Evolutionary conservation across 2,888 invertebrate genomes (phyloP), one percentile per base, ranked within the genome.

Genomic region (Napeogenes sylphis): DNA sequence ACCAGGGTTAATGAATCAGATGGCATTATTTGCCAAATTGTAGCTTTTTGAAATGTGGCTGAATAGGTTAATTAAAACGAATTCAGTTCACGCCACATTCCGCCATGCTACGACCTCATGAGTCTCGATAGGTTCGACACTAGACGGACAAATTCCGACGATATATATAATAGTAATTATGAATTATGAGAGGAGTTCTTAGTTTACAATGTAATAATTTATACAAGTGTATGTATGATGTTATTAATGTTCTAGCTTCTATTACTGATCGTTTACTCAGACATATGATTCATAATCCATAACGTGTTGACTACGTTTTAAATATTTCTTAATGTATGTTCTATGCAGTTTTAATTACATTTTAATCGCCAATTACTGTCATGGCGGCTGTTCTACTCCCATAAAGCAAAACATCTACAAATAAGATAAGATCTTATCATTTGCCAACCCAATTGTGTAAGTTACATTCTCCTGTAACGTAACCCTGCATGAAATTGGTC

Each of bases 1-100:
- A 35, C 56, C 65, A 67, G 71, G 67, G 68, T 59, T 59, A 66
- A 67, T 68, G 63, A 63, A 67, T 64, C 58, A 59, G 58, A 13
- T 42, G 21, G 61, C 57, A 65, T 64, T 61, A 65, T 63, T 60
- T 53, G 56, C 61, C 58, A 66, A 62, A 63, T 56, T 47, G 33
- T 55, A 33, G 21, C n/a, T 64, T 53, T 66, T 59, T 63, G 47
- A 57, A 46, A 38, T 21, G 51, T 51, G 58, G 55, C 45, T 12
- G 35, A 45, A 33, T 21, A 62, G 54, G 46, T 35, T 35, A 5
- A 35, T 35, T 4, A 35, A 4, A 35, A 35, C 35, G 35, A 3
- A 35, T 5, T 35, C 35, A 35, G 6, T 35, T 35, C 35, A 35
- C 35, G 35, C 35, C 10, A 10, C 42, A 10, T 6, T 42, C 10